Base-by-base conservation (phyloP, 2,888 invertebrate genomes). In the Bombylius major region DNA sequence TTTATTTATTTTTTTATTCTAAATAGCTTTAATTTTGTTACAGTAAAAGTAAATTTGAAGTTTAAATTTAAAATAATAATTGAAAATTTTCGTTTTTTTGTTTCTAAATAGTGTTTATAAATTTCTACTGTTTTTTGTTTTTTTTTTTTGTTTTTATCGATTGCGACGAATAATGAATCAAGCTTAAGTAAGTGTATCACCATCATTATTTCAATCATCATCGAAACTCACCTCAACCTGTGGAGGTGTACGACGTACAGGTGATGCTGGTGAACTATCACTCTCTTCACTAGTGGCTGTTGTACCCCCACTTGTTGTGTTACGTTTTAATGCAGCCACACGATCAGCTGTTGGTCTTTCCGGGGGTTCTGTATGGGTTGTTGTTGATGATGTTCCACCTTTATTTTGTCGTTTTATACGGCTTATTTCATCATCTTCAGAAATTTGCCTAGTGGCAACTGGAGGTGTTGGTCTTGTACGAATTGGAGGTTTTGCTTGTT, bases 381-480 rank as follows among this genome's bases (percentile, higher is more conserved):
- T 61, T 8, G 75, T 69, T 31, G 82, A 80, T 12, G 83, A 77
- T 33, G 83, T 79, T 31, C 84, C 82, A 56, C 78, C 81, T 72
- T 91, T 91, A 67, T 89, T 92, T 74, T 89, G 88, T 68, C 87
- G 86, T 75, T 93, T 93, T 62, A 89, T 87, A 66, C 86, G 83
- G 11, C 87, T 79, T 60, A 93, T 90, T 72, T 94, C 94, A 67
- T 92, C 91, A 66, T 91, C 92, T 75, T 93, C 93, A 69, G 89
- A 89, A 61, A 86, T 80, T 73, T 91, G 90, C 59, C 89, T 79
- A 51, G 83, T 81, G 11, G 88, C 78, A n/a, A 82, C 79, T 48
- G 77, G 74, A 8, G 76, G 77, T 53, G 78, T 76, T 52, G 73
- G 72, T 67, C 71, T 68, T 65, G 76, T 68, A 67, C 77, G 73